A percentile compares a stretch with the other conserved stretches of the same genome.
Conservation (phyloP, 2,888 invertebrate genomes). For the Catocala nupta region DNA sequence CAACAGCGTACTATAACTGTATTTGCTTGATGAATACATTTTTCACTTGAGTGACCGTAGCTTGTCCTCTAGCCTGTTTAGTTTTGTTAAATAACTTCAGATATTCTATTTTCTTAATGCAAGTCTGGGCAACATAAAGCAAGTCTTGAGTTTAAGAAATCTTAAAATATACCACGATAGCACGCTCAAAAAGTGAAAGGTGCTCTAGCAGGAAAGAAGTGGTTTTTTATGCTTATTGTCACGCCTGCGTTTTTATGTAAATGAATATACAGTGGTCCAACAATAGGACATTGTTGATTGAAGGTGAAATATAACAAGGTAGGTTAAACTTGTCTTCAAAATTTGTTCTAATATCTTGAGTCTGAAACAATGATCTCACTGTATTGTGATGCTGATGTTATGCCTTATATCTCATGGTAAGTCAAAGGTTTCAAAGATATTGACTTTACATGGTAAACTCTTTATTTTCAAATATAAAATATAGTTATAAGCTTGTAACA, state of each 20-base stretch:
- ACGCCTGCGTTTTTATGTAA: neutral
- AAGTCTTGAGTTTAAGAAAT: neutral
- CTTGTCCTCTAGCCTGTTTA: constrained; percentile 45
- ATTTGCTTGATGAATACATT: constrained; percentile 39
- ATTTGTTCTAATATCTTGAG: too few species aligned
- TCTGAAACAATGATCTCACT: too few species aligned
- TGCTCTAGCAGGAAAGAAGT: neutral
- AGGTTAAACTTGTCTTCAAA: too few species aligned
- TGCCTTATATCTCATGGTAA: too few species aligned
- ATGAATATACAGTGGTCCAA: too few species aligned
- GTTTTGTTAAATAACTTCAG: constrained; percentile 13
- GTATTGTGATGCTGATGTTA: too few species aligned
- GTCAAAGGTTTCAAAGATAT: too few species aligned
- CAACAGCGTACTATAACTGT: constrained; percentile 38
- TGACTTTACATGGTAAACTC: too few species aligned
- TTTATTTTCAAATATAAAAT: too few species aligned
- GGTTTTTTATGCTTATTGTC: neutral
- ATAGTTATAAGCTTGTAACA: too few species aligned
- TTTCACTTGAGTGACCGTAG: constrained; percentile 57
- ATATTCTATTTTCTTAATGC: neutral
- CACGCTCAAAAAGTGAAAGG: constrained; percentile 56
- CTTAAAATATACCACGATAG: constrained; percentile 16
- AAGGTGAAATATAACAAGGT: too few species aligned
- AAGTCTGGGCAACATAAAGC: neutral
- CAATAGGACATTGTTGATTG: too few species aligned